Conservation (phyloP, 1,140 invertebrate genomes). For the Leptoteleia sp. region DNA sequence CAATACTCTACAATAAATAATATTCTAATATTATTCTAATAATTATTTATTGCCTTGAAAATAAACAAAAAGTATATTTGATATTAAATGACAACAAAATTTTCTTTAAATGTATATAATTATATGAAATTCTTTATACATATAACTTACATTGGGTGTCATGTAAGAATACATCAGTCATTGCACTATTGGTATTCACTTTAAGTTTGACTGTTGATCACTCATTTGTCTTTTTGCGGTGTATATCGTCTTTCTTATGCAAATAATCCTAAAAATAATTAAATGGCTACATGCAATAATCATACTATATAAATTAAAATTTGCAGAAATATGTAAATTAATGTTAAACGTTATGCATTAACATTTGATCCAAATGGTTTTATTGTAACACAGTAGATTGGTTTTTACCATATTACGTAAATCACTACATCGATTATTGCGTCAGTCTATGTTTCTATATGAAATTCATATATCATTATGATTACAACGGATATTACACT, state of each 20-base stretch:
- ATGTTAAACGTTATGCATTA: slow-evolving; percentile 6
- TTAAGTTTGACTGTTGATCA: slow-evolving; percentile 36
- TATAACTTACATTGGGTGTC: slow-evolving; percentile 49
- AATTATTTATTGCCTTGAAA: background rate
- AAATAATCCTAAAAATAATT: slow-evolving; percentile 15
- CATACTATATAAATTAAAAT: slow-evolving; percentile 19
- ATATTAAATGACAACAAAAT: slow-evolving; percentile 13
- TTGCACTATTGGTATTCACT: slow-evolving; percentile 56
- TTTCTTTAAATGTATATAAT: slow-evolving; percentile 59
- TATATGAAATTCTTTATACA: slow-evolving; percentile 63
- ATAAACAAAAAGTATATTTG: background rate
- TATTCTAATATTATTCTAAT: background rate
- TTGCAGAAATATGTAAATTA: slow-evolving; percentile 19
- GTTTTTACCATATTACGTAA: slow-evolving; percentile 29
- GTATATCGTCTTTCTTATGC: slow-evolving; percentile 17
- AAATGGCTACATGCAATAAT: slow-evolving; percentile 15
- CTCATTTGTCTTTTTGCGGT: slow-evolving; percentile 27
- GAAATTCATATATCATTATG: slow-evolving; percentile 37
- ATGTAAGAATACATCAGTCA: slow-evolving; percentile 60
- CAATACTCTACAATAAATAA: slow-evolving; percentile 2
- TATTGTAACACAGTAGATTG: slow-evolving; percentile 10
- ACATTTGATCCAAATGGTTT: slow-evolving; percentile 11
- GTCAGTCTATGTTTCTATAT: slow-evolving; percentile 53
- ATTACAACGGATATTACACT: slow-evolving; percentile 19
- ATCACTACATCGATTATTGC: slow-evolving; percentile 42